phyloP scores from a whole-genome alignment of 2,888 invertebrate species.

The Andrena chrysosceles region DNA sequence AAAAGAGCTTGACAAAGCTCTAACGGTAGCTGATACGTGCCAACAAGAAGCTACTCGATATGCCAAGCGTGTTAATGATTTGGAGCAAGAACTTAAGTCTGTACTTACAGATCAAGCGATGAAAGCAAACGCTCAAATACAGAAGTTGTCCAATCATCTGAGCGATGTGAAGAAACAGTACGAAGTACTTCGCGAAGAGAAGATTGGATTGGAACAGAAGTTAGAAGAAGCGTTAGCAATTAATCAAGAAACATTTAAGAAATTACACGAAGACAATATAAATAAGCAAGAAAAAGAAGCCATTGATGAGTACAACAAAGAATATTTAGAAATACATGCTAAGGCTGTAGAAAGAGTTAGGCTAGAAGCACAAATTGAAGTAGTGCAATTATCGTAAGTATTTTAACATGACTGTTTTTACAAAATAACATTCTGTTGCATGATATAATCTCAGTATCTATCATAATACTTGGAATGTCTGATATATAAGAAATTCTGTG shows the following conservation, averaged over 20 bases:
- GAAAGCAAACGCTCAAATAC: conserved; percentile 80
- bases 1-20: conserved; percentile 80
- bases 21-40: conserved; percentile 71
- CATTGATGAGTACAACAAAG: conserved; percentile 79
- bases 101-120: conserved; percentile 79
- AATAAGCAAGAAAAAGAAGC: conserved; percentile 76
- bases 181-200: conserved; percentile 76
- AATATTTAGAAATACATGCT: conserved; percentile 81
- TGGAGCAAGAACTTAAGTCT: conserved; percentile 80
- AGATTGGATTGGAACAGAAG: conserved; percentile 74
- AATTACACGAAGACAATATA: conserved; percentile 75
- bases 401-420: neutral
- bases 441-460: neutral
- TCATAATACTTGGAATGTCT: neutral
- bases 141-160: conserved; percentile 79
- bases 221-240: conserved; percentile 76
- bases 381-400: conserved; percentile 81
- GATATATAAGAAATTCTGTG: neutral
- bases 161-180: conserved; percentile 77
- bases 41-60: conserved; percentile 77
- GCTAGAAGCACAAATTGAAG: conserved; percentile 79
- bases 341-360: conserved; percentile 80
- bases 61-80: conserved; percentile 78
- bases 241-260: conserved; percentile 76
- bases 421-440: neutral